Evolutionary conservation across 2,797 vertebrate genomes (phyloP).

Genomic region (Cercopithecus hamlyni): DNA sequence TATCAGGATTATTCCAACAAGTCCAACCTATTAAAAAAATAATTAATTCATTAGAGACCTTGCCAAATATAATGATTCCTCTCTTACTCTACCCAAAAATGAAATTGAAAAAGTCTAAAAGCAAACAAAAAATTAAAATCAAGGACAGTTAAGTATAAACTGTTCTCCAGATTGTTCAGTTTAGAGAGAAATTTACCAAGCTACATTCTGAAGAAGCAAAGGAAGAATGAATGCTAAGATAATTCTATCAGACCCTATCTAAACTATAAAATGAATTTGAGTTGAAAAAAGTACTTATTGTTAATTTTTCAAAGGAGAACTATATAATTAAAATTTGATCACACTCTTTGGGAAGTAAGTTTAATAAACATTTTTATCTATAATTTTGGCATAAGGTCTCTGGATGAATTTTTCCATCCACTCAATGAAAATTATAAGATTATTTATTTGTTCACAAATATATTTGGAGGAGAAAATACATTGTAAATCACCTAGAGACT

Average conservation of each 20-base stretch:
- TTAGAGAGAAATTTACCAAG: not conserved
- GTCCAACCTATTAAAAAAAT: slow-evolving; percentile 58
- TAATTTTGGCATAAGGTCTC: slow-evolving; percentile 14
- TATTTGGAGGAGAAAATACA: slow-evolving; percentile 28
- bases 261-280: slow-evolving; percentile 26
- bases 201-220: not conserved
- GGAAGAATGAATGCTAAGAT: slow-evolving; percentile 12
- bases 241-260: not conserved
- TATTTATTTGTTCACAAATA: slow-evolving; percentile 39
- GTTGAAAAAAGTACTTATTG: slow-evolving; percentile 16
- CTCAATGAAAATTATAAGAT: slow-evolving; percentile 35
- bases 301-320: slow-evolving; percentile 45
- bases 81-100: slow-evolving; percentile 25
- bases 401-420: slow-evolving; percentile 53
- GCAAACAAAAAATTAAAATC: slow-evolving; percentile 7
- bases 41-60: not conserved
- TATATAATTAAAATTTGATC: slow-evolving; percentile 36
- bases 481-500: slow-evolving; percentile 6
- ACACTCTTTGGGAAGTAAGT: not conserved
- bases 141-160: not conserved
- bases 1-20: slow-evolving; percentile 54
- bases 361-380: slow-evolving; percentile 51
- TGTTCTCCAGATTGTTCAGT: not conserved
- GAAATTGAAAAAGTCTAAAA: slow-evolving; percentile 23
- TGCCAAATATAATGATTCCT: slow-evolving; percentile 28